These are phyloP conservation scores for Drosophila neonasuta DNA, from an alignment of 2,888 invertebrate species.

Conservation along the genomic window DNA sequence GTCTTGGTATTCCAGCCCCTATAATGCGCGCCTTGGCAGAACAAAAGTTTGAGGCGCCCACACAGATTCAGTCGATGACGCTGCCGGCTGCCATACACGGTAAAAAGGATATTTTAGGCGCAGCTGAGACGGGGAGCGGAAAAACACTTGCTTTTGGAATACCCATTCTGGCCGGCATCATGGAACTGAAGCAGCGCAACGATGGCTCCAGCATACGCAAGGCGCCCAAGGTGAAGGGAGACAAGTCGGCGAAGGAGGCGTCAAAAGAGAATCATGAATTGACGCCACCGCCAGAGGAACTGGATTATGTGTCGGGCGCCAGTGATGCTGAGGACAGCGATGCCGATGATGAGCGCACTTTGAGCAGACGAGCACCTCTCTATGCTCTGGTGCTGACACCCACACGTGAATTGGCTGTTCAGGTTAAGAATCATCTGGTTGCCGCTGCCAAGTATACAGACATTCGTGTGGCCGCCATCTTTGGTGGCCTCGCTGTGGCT, in stretches of 20 bases:
- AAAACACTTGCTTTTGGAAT: constrained; percentile 99
- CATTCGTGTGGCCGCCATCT: constrained; percentile 90
- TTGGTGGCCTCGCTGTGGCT: constrained; percentile 96
- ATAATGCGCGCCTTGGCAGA: constrained; percentile 90
- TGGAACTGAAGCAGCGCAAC: constrained; percentile 85
- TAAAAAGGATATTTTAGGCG: constrained; percentile 96
- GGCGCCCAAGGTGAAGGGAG: constrained; percentile 59
- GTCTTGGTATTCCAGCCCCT: constrained; percentile 85
- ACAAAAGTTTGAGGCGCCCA: constrained; percentile 90
- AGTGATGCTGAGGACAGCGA: constrained; percentile 63
- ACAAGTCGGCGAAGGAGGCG: constrained; percentile 15
- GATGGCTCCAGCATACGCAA: constrained; percentile 78
- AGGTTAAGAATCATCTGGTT: constrained; percentile 93
- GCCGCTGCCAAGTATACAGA: constrained; percentile 90
- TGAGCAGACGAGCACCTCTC: constrained; percentile 80
- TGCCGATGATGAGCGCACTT: constrained; percentile 47
- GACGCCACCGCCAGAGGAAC: constrained; percentile 81
- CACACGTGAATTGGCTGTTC: constrained; percentile 97
- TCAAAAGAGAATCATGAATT: constrained; percentile 69
- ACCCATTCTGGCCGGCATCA: constrained; percentile 93
- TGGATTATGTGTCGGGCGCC: constrained; percentile 70
- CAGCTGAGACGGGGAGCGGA: constrained; percentile 99
- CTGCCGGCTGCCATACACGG: constrained; percentile 93
- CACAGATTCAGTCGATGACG: constrained; percentile 92
- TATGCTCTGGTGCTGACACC: constrained; percentile 96